These are phyloP conservation scores for Scaptomyza flava DNA, from an alignment of 2,888 invertebrate species.

Conservation along the genomic window DNA sequence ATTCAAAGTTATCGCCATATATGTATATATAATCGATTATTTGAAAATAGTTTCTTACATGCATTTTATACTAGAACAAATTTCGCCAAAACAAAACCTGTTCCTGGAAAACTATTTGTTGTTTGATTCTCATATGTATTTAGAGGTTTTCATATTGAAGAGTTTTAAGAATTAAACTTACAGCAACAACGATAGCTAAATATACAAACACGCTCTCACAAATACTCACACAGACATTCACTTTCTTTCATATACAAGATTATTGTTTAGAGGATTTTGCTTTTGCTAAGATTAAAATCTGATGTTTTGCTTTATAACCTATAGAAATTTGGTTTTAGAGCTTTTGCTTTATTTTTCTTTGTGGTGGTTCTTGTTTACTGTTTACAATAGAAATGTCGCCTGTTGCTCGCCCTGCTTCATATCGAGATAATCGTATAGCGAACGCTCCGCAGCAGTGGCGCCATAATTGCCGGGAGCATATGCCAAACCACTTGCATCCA, in stretches of 20 bases:
- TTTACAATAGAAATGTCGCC: constrained; percentile 76
- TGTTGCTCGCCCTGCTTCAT: constrained; percentile 66
- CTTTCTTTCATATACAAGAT: constrained; percentile 9
- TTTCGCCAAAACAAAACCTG: constrained; percentile 14
- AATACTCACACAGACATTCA: constrained; percentile 3
- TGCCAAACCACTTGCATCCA: constrained; percentile 33
- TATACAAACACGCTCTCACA: background rate
- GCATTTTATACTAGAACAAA: constrained; percentile 35
- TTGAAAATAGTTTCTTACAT: constrained; percentile 20
- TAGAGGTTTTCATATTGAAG: background rate
- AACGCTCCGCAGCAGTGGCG: constrained; percentile 56
- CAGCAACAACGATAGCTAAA: constrained; percentile 38
- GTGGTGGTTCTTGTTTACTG: constrained; percentile 66
- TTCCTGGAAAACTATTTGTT: constrained; percentile 50
- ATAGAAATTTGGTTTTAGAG: constrained; percentile 22
- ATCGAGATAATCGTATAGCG: constrained; percentile 70
- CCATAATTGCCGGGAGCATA: constrained; percentile 47
- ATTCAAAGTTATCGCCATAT: constrained; percentile 51
- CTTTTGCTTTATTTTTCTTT: constrained; percentile 29
- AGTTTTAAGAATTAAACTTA: constrained; percentile 41
- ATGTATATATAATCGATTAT: constrained; percentile 7
- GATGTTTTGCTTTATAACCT: background rate
- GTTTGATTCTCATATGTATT: constrained; percentile 53
- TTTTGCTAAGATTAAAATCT: constrained; percentile 65
- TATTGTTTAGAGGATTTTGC: constrained; percentile 22